Evolutionary conservation across 1,140 invertebrate species (phyloP).

Genomic region (Macrosteles quadrilineatus): DNA sequence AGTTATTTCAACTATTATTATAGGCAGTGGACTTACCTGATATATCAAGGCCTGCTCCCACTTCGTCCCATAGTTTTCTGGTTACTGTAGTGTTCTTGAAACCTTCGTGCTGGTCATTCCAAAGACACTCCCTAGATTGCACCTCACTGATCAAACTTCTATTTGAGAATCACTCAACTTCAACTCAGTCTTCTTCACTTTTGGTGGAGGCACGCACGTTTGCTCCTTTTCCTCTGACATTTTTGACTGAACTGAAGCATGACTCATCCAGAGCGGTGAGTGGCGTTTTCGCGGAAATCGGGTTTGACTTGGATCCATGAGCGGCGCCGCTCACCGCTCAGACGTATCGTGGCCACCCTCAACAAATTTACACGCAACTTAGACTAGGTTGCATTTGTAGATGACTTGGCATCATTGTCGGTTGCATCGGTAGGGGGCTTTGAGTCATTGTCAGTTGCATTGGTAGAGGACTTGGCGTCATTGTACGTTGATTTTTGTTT

Average conservation of each 20-base stretch:
- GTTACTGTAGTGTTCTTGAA: neutral
- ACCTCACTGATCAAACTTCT: neutral
- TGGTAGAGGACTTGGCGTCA: no score
- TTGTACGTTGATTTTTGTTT: no score
- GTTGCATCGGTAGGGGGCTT: no score
- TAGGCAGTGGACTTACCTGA: neutral
- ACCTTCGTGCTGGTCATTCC: neutral
- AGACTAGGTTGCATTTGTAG: no score
- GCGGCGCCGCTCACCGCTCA: no score
- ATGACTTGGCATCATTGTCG: no score
- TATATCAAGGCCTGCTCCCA: neutral
- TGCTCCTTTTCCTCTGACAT: neutral
- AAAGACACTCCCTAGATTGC: neutral
- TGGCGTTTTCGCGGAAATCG: neutral
- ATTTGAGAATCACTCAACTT: neutral
- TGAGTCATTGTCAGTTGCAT: no score
- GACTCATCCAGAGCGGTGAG: neutral
- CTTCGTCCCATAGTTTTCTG: neutral
- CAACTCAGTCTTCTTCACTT: neutral
- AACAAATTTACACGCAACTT: no score
- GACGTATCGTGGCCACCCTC: no score
- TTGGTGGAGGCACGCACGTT: neutral
- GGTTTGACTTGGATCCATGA: neutral
- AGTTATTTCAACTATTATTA: no score
- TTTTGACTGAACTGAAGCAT: neutral